These are phyloP conservation scores for Lycodopsis pacificus DNA, from an alignment of 2,797 vertebrate genomes.

Conservation along the genomic window DNA sequence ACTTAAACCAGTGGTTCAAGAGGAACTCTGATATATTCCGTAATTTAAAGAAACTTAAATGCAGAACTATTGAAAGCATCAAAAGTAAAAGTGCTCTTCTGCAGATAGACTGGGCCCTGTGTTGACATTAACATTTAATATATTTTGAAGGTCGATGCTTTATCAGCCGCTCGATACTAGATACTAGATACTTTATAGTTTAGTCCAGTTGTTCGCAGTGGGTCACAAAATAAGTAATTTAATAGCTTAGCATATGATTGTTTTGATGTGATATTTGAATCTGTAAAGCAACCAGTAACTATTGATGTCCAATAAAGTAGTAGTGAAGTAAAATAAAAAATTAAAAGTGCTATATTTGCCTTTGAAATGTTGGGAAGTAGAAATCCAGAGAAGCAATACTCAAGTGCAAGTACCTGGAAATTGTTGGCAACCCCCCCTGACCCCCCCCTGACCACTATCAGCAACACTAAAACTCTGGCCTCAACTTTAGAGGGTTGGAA, in stretches of 20 bases:
- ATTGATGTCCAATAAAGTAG: background rate
- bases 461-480: too few species aligned
- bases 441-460: too few species aligned
- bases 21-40: background rate
- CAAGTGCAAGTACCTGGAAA: background rate
- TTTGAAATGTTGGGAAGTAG: background rate
- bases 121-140: background rate
- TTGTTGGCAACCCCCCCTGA: too few species aligned
- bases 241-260: background rate
- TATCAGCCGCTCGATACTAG: background rate
- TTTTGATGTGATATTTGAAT: background rate
- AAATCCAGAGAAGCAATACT: background rate
- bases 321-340: background rate
- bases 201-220: background rate
- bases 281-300: background rate
- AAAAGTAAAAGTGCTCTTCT: background rate
- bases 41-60: background rate
- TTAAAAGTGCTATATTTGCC: background rate
- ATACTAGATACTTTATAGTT: background rate
- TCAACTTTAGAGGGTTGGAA: too few species aligned
- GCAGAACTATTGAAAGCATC: background rate
- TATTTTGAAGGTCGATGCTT: background rate
- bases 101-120: background rate
- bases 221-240: background rate
- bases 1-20: background rate